Base-by-base conservation (phyloP, 1,140 invertebrate species). In the Sinella curviseta region DNA sequence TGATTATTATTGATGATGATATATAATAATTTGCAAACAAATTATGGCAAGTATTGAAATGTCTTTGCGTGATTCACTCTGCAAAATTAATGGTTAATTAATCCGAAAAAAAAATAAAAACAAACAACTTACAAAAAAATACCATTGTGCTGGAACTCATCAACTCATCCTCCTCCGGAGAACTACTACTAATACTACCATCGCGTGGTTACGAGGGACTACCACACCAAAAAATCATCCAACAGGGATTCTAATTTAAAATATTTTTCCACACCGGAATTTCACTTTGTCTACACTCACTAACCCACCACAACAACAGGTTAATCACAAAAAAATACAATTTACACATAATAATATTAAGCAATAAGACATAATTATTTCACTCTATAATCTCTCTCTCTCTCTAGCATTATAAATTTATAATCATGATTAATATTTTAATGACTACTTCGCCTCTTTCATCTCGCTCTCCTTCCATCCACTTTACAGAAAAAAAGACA, bases 271-370 rank as follows among this genome's bases (percentile, higher is more conserved):
- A 67, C 80, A 75, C 55, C 74, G 80, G 80, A 81, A 60, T 77
- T 77, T 77, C 75, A 81, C 77, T 78, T 73, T n/a, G 12, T 60
- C 80, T 39, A 81, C 80, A 81, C 54, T 77, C 80, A 81, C 80
- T 81, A 81, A 81, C 80, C 76, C 14, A 67, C 67, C 60, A 80
- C 34, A 77, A 77, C 60, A 80, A 34, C 79, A 80, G 79, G 79
- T 80, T 80, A 80, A 54, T 80, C 76, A 80, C 79, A 80, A 74
- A 33, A 60, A 70, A 70, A 70, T 14, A 70, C 57, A 60, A 17
- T 3, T 60, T 60, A 60, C 57, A 17, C 57, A 60, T 60, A 26
- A 60, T n/a, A n/a, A 60, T 60, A 60, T n/a, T 60, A 60, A 60
- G 8, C 20, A 48, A 48, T 48, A 20, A 48, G 8, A 48, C 8